Base-by-base conservation (phyloP, 1,140 invertebrate genomes). In the Brachionus plicatilis region DNA sequence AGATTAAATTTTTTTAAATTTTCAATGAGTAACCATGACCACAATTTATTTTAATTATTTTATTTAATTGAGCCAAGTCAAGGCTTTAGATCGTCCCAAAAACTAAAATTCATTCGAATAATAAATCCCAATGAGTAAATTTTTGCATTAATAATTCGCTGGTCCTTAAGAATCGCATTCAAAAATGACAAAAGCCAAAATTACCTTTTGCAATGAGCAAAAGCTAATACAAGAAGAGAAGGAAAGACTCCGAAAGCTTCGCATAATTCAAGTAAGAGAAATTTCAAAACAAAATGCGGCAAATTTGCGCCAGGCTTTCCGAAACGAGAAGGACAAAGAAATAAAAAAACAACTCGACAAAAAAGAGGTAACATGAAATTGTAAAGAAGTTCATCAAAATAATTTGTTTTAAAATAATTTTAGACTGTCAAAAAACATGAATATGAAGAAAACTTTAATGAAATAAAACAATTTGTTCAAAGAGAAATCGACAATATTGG, bases 201-300 rank as follows among this genome's bases (percentile, higher is more conserved):
- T 82, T 11, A 82, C 79, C 8, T 68, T 65, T 68, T 65, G 37
- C n/a, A 88, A 89, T 78, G 88, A 88, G 80, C 87, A 87, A 37
- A 86, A 86, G 43, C 85, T 89, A 1, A 75, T 88, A 9, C 87
- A 88, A 84, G 88, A 88, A 66, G 88, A 89, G 82, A 87, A 86
- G 11, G 87, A 88, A 60, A 86, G 85, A 50, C 53, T 87, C 7
- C 85, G 88, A 50, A 88, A 87, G 84, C 85, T 87, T 29, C 85
- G 88, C 14, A 85, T 89, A 7, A 75, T 88, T n/a, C 88, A 89
- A 86, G 88, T 88, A 83, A 80, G 47, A 24, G 50, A 76, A 17
- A 53, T 47, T 50, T 76, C 80, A 14, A 56, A 88, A 78, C 84
- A 84, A 24, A 88, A 87, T 88, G 88, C 89, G 2, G 87, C 87